Base-by-base conservation (phyloP, 2,888 invertebrate genomes). In the Mythimna vitellina region DNA sequence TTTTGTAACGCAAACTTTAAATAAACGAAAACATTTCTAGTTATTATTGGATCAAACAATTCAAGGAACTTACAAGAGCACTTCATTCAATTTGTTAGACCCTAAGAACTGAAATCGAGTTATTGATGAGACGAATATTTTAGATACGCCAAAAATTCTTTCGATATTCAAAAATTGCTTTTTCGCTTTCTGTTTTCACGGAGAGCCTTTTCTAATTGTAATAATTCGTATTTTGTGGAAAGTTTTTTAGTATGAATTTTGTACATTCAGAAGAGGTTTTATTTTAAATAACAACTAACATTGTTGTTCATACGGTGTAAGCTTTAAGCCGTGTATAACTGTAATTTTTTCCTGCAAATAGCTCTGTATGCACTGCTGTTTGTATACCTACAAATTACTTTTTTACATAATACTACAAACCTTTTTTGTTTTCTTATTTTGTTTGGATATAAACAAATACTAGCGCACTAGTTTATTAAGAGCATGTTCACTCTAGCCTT, bases 1-100 rank as follows among this genome's bases (percentile, higher is more conserved):
- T 75, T 82, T 83, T 60, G 63, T 80, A 71, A 76, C 67, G n/a
- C 51, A 61, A 65, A 73, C 74, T 71, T 70, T 42, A 63, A 65
- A 75, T 73, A 85, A 73, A 76, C 67, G 61, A 70, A 68, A 78
- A 70, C 57, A 73, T 58, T 67, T 63, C 56, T 42, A 53, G 61
- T 69, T 82, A 78, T 73, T 75, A 70, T 72, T 73, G 38, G 65
- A 65, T 56, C 38, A 56, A 70, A 22, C 29, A 68, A 32, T 42
- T 66, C 61, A 54, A 69, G 51, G 25, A 67, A 76, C 38, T 65
- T 57, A 61, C 22, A 61, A 63, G 32, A 70, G 56, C 29, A 67
- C 29, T 60, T 73, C 38, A 66, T 66, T 75, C 62, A 70, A 70
- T 72, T 65, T 51, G 42, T 60, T 51, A 46, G 42, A 65, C 20